Base-by-base conservation (phyloP, 2,797 vertebrate genomes). In the Ispidina picta region DNA sequence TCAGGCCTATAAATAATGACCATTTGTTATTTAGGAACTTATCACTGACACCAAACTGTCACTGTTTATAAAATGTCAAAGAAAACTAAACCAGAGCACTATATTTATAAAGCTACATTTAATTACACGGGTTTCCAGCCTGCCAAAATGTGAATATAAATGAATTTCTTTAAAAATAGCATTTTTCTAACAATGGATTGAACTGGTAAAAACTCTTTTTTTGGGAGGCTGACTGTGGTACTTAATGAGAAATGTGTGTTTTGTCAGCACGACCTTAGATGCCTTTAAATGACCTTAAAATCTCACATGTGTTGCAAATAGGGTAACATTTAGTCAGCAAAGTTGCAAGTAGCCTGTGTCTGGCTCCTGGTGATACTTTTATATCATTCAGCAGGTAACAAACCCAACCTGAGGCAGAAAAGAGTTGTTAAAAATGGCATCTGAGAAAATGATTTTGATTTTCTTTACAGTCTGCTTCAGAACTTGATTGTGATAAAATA, bases 231-330 rank as follows among this genome's bases (percentile, higher is more conserved):
- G 23, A 19, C 51, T 9, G 25, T 5, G 17, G n/a, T 14, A 62
- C 8, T 59, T 51, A 0, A 5, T 1, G 15, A 70, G 31, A 39
- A 49, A 77, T 1, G 2, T 1, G 4, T 2, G 6, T 51, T 35
- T 22, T 20, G 7, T 13, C 17, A 75, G 39, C 0, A 1, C 5
- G 23, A 60, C 18, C 10, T 58, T 19, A 52, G 65, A 28, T 28
- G 29, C 9, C 35, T 70, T 12, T 29, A 5, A 4, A 15, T 1
- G 15, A 52, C 13, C 6, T 21, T 28, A 54, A 16, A 26, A 23
- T 3, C 6, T 39, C 37, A 39, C 37, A 39, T 14, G 14, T 23
- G 39, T 39, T 54, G 68, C 49, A 78, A 56, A n/a, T 21, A 6
- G 13, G 5, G 5, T 16, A 84, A 79, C 7, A 25, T 5, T 3